These are phyloP conservation scores for Phyllotreta striolata DNA, from an alignment of 2,888 invertebrate species.

Conservation along the genomic window DNA sequence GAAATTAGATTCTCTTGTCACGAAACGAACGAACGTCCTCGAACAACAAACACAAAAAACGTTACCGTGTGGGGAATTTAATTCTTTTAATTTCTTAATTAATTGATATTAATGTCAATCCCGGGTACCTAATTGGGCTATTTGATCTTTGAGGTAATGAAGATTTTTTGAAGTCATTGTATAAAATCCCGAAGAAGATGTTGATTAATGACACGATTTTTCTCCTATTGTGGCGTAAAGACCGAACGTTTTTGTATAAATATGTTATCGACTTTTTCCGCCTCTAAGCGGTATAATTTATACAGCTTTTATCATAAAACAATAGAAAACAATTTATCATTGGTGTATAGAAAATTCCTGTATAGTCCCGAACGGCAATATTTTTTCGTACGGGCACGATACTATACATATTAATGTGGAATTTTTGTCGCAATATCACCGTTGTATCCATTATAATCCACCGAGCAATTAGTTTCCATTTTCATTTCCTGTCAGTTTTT, in stretches of 20 bases:
- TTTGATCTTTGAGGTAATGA: too few relatives aligned
- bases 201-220: too few relatives aligned
- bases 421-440: slow-evolving; percentile 8
- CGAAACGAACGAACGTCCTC: not conserved
- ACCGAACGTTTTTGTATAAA: too few relatives aligned
- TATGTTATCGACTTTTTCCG: too few relatives aligned
- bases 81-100: slow-evolving; percentile 18
- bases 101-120: slow-evolving; percentile 12
- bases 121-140: too few relatives aligned
- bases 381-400: slow-evolving; percentile 4
- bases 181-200: too few relatives aligned
- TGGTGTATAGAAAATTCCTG: not conserved
- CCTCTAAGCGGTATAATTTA: too few relatives aligned
- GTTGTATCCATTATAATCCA: slow-evolving; percentile 7
- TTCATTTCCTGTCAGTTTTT: slow-evolving; percentile 8
- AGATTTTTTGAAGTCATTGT: too few relatives aligned
- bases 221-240: too few relatives aligned
- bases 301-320: not conserved
- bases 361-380: not conserved
- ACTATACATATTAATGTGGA: slow-evolving; percentile 11
- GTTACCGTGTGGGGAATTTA: slow-evolving; percentile 9
- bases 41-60: too few relatives aligned
- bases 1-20: slow-evolving; percentile 14
- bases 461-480: slow-evolving; percentile 9
- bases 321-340: slow-evolving; percentile 7